Conservation (phyloP, 2,888 invertebrate genomes). For the Pachydiplax longipennis region DNA sequence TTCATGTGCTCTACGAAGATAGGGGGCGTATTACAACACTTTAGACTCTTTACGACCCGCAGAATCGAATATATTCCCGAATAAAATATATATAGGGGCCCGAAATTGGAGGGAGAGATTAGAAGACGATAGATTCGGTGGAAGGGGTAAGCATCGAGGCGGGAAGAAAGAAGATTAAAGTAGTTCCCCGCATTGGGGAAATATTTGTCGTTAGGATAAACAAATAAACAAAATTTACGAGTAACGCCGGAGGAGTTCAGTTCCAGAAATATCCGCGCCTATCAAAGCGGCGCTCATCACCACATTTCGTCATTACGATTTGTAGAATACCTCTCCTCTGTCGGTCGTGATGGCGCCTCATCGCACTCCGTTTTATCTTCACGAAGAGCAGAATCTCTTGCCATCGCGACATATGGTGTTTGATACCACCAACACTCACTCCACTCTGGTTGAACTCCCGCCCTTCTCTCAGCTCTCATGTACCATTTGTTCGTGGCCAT, state of each 20-base stretch:
- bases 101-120: background rate
- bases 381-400: background rate
- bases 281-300: background rate
- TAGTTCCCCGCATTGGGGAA: background rate
- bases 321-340: background rate
- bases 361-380: background rate
- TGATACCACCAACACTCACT: background rate
- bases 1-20: no score
- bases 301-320: background rate
- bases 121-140: background rate
- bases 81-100: background rate
- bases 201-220: background rate
- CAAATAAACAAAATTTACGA: background rate
- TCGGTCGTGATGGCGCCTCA: background rate
- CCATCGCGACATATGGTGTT: background rate
- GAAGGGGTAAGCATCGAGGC: background rate
- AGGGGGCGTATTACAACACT: no score
- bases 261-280: background rate
- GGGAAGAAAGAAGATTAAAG: background rate
- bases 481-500: background rate
- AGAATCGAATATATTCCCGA: no score
- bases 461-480: background rate
- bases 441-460: background rate
- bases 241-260: background rate
- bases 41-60: no score